phyloP scores from a whole-genome alignment of 2,888 invertebrate genomes.

The Drosophila borborema region DNA sequence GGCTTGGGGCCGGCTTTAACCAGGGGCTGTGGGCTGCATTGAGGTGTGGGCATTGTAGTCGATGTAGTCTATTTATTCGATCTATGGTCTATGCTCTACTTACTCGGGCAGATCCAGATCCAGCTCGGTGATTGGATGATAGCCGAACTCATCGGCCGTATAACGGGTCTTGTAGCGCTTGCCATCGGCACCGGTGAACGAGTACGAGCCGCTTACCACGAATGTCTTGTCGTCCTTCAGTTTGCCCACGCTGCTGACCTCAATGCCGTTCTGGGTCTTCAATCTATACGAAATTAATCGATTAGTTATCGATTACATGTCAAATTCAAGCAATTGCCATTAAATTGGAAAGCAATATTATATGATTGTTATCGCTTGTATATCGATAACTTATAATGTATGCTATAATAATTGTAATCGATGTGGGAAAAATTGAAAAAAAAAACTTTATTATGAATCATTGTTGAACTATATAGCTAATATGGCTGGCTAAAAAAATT shows the following conservation, averaged over 20 bases:
- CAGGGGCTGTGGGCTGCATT: conserved; percentile 67
- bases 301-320: neutral
- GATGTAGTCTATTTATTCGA: neutral
- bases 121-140: conserved; percentile 85
- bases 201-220: conserved; percentile 85
- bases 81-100: conserved; percentile 34
- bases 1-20: conserved; percentile 43
- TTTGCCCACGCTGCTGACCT: conserved; percentile 84
- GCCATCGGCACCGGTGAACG: conserved; percentile 85
- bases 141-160: conserved; percentile 85
- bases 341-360: no score
- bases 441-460: no score
- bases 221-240: conserved; percentile 85
- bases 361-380: no score
- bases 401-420: neutral
- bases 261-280: conserved; percentile 85
- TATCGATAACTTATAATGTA: neutral
- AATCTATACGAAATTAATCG: conserved; percentile 63
- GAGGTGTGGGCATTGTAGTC: neutral
- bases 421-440: neutral
- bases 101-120: conserved; percentile 84
- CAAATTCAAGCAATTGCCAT: no score
- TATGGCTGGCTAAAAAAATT: no score
- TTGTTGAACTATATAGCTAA: no score
- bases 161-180: conserved; percentile 85